Conservation (phyloP, 2,797 vertebrate species). For the Emydoidea blandingii region DNA sequence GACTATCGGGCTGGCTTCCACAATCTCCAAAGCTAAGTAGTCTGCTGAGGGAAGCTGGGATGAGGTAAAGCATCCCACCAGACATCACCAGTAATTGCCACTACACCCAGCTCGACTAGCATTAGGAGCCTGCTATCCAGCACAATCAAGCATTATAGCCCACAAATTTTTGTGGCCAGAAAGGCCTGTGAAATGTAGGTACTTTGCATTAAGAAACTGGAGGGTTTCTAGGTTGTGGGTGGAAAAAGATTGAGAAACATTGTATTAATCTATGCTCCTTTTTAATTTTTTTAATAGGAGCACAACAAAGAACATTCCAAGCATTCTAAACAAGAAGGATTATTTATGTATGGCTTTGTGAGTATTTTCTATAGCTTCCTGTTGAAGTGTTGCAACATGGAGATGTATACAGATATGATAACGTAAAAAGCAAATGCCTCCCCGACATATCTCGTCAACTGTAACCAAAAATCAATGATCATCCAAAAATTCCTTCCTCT, state of each 20-base stretch:
- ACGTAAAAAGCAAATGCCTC: not conserved
- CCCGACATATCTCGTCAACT: not conserved
- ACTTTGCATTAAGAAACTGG: not conserved
- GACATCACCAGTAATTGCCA: not conserved
- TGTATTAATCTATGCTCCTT: not conserved
- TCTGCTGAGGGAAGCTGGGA: not conserved
- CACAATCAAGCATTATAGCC: not conserved
- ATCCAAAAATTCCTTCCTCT: not conserved
- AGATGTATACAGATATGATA: not conserved
- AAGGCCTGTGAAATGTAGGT: not conserved
- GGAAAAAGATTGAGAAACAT: not conserved
- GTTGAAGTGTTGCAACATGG: not conserved
- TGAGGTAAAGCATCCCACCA: not conserved
- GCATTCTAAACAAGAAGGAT: not conserved
- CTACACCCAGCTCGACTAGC: not conserved
- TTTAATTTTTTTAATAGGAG: not conserved
- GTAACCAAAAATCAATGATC: not conserved
- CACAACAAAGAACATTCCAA: not conserved
- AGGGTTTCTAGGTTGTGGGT: not conserved
- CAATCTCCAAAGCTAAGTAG: not conserved
- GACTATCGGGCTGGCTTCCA: not conserved
- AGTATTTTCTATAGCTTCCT: not conserved
- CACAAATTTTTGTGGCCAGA: not conserved
- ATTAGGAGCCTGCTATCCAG: not conserved
- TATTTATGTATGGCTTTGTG: rapidly evolving